phyloP scores from a whole-genome alignment of 2,797 vertebrate species.

The Acanthurus lineatus region DNA sequence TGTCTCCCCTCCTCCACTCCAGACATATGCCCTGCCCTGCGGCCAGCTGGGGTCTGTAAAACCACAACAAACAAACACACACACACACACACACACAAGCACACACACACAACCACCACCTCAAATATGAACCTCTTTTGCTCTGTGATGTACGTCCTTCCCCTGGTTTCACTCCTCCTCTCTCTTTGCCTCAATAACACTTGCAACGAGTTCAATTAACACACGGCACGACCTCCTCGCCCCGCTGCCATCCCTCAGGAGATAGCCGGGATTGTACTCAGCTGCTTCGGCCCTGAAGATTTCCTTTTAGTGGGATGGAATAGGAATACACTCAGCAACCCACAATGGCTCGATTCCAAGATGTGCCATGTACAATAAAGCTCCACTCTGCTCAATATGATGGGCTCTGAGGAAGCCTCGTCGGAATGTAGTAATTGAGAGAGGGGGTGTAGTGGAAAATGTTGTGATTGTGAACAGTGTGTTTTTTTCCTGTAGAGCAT shows the following conservation, averaged over 20 bases:
- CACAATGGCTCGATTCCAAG: slow-evolving; percentile 75
- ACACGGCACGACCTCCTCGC: slow-evolving; percentile 46
- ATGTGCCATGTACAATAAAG: slow-evolving; percentile 75
- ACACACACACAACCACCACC: slow-evolving; percentile 22
- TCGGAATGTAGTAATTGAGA: slow-evolving; percentile 74
- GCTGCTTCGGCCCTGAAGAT: slow-evolving; percentile 63
- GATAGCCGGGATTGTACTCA: slow-evolving; percentile 61
- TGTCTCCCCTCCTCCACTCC: slow-evolving; percentile 46
- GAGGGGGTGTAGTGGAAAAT: slow-evolving; percentile 64
- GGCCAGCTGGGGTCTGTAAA: slow-evolving; percentile 42
- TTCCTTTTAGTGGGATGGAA: slow-evolving; percentile 70
- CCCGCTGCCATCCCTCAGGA: slow-evolving; percentile 53
- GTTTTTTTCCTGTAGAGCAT: slow-evolving; percentile 48
- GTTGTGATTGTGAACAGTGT: slow-evolving; percentile 54
- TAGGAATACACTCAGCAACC: slow-evolving; percentile 68
- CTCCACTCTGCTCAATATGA: slow-evolving; percentile 66
- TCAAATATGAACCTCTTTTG: slow-evolving; percentile 35
- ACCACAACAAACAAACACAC: slow-evolving; percentile 17
- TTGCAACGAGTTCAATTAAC: slow-evolving; percentile 75
- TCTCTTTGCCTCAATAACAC: slow-evolving; percentile 67
- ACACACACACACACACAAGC: slow-evolving; percentile 9
- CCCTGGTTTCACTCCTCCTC: slow-evolving; percentile 29
- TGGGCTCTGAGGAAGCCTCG: slow-evolving; percentile 68
- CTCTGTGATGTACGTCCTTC: slow-evolving; percentile 39
- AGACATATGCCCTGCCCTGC: slow-evolving; percentile 48